These are phyloP conservation scores for Callyntrura sp. DNA, from an alignment of 2,888 invertebrate genomes.

Conservation along the genomic window DNA sequence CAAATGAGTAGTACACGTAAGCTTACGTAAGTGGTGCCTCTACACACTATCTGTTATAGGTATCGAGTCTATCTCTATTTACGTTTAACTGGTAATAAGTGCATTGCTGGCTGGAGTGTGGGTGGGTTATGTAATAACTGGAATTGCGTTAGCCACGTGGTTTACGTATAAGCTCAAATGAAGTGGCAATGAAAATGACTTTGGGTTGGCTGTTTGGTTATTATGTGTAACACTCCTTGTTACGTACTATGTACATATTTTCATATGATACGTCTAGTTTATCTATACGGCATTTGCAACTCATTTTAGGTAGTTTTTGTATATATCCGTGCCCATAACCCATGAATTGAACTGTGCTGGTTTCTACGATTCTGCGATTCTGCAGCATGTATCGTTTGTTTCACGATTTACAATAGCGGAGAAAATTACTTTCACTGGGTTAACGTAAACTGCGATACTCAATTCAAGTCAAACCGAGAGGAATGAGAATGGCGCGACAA, in stretches of 20 bases:
- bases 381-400: conserved; percentile 18
- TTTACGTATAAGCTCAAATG: not conserved
- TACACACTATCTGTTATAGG: not conserved
- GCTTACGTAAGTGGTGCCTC: not conserved
- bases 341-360: not conserved
- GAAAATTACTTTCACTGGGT: conserved; percentile 62
- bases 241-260: too few species aligned
- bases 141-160: not conserved
- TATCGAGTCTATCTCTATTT: not conserved
- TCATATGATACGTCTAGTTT: too few species aligned
- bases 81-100: conserved; percentile 1
- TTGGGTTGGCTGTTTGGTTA: not conserved
- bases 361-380: not conserved
- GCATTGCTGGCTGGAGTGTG: not conserved
- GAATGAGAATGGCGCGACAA: conserved; percentile 51
- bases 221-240: not conserved
- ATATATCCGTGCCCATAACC: not conserved
- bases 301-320: not conserved
- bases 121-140: not conserved
- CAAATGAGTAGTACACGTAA: not conserved
- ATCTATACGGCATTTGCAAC: too few species aligned
- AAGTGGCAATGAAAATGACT: conserved; percentile 32
- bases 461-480: conserved; percentile 52
- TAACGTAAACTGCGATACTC: conserved; percentile 1
- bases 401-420: conserved; percentile 36